A percentile compares a stretch with the other conserved stretches of the same genome.
Evolutionary conservation across 2,888 invertebrate genomes (phyloP).

Genomic region (Brachynemurus nebulosus): DNA sequence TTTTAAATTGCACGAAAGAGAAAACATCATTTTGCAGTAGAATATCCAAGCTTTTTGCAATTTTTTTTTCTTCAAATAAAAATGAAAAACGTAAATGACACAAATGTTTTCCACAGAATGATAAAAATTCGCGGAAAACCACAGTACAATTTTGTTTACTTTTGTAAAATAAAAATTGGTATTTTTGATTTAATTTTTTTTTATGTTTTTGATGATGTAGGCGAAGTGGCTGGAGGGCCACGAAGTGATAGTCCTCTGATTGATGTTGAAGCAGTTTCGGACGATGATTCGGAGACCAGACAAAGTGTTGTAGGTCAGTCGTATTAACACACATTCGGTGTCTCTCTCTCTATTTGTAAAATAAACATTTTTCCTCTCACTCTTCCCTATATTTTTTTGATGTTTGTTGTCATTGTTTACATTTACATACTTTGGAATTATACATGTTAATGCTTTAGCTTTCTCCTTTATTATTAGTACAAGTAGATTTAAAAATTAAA

Average conservation of each 20-base stretch:
- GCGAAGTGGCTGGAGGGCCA: constrained; percentile 48
- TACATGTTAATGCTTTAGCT: constrained; percentile 2
- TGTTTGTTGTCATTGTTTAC: constrained; percentile 9
- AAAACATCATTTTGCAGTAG: not conserved
- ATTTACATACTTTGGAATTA: not conserved
- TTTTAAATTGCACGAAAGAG: too few relatives aligned
- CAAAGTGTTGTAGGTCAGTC: constrained; percentile 45
- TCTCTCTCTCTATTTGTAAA: constrained; percentile 7
- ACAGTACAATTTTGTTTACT: too few relatives aligned
- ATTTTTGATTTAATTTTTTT: constrained; percentile 14
- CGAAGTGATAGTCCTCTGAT: constrained; percentile 48
- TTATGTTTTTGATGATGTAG: constrained; percentile 29
- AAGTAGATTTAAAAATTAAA: too few relatives aligned
- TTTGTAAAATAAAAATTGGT: constrained; percentile 2
- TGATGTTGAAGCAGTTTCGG: constrained; percentile 51
- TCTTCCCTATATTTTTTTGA: constrained; percentile 3
- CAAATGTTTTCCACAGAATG: too few relatives aligned
- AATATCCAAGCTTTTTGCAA: constrained; percentile 1
- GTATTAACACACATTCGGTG: constrained; percentile 27
- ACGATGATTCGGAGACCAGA: constrained; percentile 37
- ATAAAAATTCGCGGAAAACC: too few relatives aligned
- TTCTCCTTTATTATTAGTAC: too few relatives aligned
- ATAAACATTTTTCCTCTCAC: constrained; percentile 1
- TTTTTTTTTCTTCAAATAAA: not conserved
- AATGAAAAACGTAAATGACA: too few relatives aligned